Evolutionary conservation across 2,888 invertebrate genomes (phyloP), one percentile per base, ranked within the genome.

Genomic region (Trachelus iudaicus): DNA sequence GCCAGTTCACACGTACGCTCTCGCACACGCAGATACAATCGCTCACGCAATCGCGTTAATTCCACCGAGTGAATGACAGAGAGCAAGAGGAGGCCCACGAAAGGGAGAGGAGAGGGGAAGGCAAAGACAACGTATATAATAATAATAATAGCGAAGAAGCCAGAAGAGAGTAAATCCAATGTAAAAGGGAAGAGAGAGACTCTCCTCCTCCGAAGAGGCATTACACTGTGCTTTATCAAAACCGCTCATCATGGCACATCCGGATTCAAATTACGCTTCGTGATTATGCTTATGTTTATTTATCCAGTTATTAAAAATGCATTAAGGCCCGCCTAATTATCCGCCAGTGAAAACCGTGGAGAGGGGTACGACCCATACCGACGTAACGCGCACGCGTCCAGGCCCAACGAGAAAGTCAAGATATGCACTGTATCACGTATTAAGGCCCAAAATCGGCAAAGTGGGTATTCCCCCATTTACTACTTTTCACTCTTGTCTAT

Each of bases 281-380:
- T 87, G 87, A 87, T 88, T 87, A 84, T 85, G 88, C 89, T 91
- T 91, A 91, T 91, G 91, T 91, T 91, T 91, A 91, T 91, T 91
- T 91, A 91, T 90, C 90, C 89, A 91, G 91, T 91, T 91, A 91
- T 91, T 91, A 91, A 91, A 91, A 91, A 88, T 89, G 89, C 91
- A 91, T 91, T 90, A 91, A 89, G 88, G 85, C 83, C 85, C 77
- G 79, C 81, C 81, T 88, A 87, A 88, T 89, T 88, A 88, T 85
- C 78, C 31, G 82, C 82, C 23, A 23, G 56, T 56, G 9, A 0
- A 56, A 56, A 56, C 56, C 56, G 23, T 2, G 56, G 6, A 9
- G 56, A 56, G 56, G 56, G 23, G 1, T 9, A 56, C 1, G 23
- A 23, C 23, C 56, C 56, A 23, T 56, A 23, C 56, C 56, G 56